phyloP scores from a whole-genome alignment of 92 coral and sea anemone genomes.

The Epizoanthus stellaris region DNA sequence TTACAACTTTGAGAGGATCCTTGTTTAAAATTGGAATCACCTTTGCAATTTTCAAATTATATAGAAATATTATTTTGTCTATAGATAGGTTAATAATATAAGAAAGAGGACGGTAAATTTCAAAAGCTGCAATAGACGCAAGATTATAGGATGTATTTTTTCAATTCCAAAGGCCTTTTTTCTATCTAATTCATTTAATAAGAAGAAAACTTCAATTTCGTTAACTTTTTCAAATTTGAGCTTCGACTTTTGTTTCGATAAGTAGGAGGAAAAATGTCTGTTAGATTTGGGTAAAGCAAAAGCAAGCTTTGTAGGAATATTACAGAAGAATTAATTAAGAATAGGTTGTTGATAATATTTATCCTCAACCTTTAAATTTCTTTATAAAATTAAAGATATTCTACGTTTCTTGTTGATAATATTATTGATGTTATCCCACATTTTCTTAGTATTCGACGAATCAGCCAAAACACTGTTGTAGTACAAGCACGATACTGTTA shows the following conservation, averaged over 20 bases:
- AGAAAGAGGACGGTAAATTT: conserved; percentile 32
- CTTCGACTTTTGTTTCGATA: too few species aligned
- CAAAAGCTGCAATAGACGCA: not conserved
- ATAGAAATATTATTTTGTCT: conserved; percentile 10
- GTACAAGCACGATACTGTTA: too few species aligned
- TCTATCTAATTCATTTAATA: conserved; percentile 10
- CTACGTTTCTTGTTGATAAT: conserved; percentile 2
- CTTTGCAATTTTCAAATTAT: conserved; percentile 25
- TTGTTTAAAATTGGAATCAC: conserved; percentile 42
- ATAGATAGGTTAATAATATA: conserved; percentile 26
- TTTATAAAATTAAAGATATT: not conserved
- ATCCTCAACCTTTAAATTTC: conserved; percentile 1
- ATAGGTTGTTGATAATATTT: conserved; percentile 29
- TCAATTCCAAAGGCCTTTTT: conserved; percentile 2
- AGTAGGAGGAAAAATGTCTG: too few species aligned
- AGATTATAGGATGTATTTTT: not conserved
- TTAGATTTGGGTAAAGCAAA: too few species aligned
- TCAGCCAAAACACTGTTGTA: not conserved
- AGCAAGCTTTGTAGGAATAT: not conserved
- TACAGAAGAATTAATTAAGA: conserved; percentile 24
- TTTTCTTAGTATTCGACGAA: conserved; percentile 27
- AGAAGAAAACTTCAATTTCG: too few species aligned
- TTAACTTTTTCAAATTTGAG: too few species aligned
- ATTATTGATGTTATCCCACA: conserved; percentile 25
- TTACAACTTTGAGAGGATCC: conserved; percentile 9